Conservation (phyloP, 2,888 invertebrate species). For the Hymenopus coronatus region DNA sequence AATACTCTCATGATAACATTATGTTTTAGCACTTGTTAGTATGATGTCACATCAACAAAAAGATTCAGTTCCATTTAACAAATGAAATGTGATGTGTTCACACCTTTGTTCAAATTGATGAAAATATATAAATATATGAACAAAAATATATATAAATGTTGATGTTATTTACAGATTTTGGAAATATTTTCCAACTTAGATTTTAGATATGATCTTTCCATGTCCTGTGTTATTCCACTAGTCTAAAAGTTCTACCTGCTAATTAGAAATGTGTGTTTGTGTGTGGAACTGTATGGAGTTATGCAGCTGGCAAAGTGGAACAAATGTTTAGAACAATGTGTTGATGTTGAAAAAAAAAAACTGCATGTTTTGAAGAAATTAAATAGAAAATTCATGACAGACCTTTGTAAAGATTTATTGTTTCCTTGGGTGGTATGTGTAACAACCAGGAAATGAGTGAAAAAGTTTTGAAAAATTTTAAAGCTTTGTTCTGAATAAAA, state of each 20-base stretch:
- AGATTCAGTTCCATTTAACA: background rate
- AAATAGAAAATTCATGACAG: background rate
- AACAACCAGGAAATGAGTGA: background rate
- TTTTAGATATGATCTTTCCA: conserved; percentile 10
- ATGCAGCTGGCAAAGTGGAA: background rate
- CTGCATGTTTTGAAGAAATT: background rate
- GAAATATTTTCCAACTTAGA: conserved; percentile 4
- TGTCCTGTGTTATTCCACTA: conserved; percentile 13
- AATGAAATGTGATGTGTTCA: conserved; percentile 19
- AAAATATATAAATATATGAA: background rate
- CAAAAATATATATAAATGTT: conserved; percentile 14
- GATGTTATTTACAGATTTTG: conserved; percentile 16
- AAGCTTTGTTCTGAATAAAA: background rate
- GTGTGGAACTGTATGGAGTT: background rate
- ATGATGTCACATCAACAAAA: background rate
- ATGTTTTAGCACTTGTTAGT: background rate
- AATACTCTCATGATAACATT: background rate
- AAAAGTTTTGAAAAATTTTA: background rate
- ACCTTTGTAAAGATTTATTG: background rate
- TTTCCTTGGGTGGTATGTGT: background rate
- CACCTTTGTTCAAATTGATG: conserved; percentile 1
- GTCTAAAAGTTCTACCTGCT: background rate
- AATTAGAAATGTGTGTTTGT: background rate
- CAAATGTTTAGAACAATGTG: background rate
- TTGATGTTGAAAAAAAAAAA: background rate